Evolutionary conservation across 2,113 vertebrate species (phyloP).

Genomic region (Empidonax traillii): DNA sequence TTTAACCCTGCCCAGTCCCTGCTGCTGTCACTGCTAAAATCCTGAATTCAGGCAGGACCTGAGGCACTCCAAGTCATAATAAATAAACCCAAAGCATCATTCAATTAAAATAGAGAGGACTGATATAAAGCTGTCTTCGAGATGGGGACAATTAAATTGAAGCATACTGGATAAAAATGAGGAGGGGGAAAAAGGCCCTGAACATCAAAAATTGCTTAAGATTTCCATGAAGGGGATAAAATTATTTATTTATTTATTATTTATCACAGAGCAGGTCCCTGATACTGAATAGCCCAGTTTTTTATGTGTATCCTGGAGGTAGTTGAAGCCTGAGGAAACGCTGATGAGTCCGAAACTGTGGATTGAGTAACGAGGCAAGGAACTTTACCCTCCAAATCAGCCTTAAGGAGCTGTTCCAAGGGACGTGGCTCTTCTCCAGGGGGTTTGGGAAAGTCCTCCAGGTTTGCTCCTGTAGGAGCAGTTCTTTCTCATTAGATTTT

Average conservation of each 20-base stretch:
- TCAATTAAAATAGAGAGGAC: not conserved
- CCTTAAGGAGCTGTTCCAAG: not conserved
- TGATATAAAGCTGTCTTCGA: not conserved
- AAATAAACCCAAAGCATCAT: too few relatives aligned
- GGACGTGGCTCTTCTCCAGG: not conserved
- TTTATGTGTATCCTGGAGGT: not conserved
- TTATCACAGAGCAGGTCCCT: not conserved
- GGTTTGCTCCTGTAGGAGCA: not conserved
- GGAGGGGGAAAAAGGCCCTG: accelerated
- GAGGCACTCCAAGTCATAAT: not conserved
- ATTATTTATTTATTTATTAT: not conserved
- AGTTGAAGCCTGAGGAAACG: not conserved
- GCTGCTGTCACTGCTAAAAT: not conserved
- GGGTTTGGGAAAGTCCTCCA: not conserved
- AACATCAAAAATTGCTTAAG: not conserved
- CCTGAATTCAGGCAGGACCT: not conserved
- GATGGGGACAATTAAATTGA: not conserved
- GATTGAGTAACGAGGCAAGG: not conserved
- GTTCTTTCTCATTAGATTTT: not conserved
- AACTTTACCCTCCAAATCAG: not conserved
- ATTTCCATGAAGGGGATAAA: not conserved
- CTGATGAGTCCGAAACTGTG: not conserved
- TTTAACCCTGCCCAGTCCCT: not conserved
- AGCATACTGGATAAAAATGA: not conserved
- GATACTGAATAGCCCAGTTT: not conserved